Percentiles rank a stretch among this genome's conserved stretches.
Conservation (phyloP, 2,797 vertebrate species). For the Syndactyla subalaris region DNA sequence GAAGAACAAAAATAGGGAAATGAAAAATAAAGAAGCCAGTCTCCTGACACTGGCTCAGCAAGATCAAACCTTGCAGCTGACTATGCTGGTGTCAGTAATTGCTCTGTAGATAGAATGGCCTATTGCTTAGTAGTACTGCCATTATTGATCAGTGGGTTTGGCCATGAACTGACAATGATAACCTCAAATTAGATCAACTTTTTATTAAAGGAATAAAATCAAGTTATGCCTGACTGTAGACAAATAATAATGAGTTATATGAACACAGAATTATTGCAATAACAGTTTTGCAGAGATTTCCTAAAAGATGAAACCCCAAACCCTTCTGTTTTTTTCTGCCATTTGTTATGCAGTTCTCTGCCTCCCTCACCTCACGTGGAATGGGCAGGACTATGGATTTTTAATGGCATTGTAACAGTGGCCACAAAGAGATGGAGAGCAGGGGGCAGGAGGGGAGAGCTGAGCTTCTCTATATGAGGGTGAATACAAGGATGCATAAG, state of each 20-base stretch:
- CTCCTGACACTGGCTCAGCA: not conserved
- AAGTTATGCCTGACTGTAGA: slow-evolving; percentile 9
- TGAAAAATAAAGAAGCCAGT: not conserved
- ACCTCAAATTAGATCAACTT: slow-evolving; percentile 54
- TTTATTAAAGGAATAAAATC: slow-evolving; percentile 59
- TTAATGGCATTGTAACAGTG: not conserved
- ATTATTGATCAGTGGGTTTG: slow-evolving; percentile 1
- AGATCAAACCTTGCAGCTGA: slow-evolving; percentile 7
- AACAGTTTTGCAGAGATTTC: not conserved
- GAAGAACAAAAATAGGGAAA: not conserved
- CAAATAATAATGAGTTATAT: slow-evolving; percentile 1
- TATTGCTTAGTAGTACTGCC: not conserved
- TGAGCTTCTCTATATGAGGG: not conserved
- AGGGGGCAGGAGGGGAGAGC: not conserved
- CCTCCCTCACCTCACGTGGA: not conserved
- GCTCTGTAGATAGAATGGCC: slow-evolving; percentile 18
- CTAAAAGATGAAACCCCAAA: not conserved
- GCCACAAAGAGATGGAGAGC: not conserved
- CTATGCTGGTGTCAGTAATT: not conserved
- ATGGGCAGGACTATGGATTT: not conserved
- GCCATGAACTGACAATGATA: not conserved
- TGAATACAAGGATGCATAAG: slow-evolving; percentile 31
- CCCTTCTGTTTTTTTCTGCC: not conserved
- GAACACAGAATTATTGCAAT: not conserved
- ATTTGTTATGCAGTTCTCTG: not conserved